These are phyloP conservation scores for Eufriesea mexicana DNA, from an alignment of 1,140 invertebrate species.

Conservation along the genomic window DNA sequence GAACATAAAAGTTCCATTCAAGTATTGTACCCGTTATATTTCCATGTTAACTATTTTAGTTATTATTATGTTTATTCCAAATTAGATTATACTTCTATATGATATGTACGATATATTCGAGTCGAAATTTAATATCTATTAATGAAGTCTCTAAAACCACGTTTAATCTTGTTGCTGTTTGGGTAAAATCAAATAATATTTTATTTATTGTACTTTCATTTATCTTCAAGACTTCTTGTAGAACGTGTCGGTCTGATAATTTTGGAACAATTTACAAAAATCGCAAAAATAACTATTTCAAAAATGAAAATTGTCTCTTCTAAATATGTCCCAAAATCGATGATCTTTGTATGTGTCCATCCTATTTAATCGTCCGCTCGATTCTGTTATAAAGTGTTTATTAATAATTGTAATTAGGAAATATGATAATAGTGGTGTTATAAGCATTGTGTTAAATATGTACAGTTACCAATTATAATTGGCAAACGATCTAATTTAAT, in stretches of 20 bases:
- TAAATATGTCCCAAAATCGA: constrained; percentile 64
- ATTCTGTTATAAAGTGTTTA: constrained; percentile 78
- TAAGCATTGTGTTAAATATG: constrained; percentile 81
- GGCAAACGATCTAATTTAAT: constrained; percentile 76
- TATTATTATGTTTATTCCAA: constrained; percentile 61
- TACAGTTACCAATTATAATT: constrained; percentile 82
- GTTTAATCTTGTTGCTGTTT: constrained; percentile 64
- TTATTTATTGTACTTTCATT: constrained; percentile 68
- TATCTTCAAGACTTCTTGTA: constrained; percentile 49
- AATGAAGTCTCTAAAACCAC: constrained; percentile 20
- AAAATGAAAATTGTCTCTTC: constrained; percentile 55
- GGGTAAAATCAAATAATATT: constrained; percentile 61
- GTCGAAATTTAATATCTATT: constrained; percentile 32
- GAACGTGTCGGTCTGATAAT: constrained; percentile 73
- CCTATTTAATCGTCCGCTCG: constrained; percentile 76
- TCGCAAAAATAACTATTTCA: constrained; percentile 58
- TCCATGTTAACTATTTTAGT: constrained; percentile 65
- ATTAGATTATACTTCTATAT: constrained; percentile 60
- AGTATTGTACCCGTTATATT: constrained; percentile 63
- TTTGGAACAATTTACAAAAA: constrained; percentile 70
- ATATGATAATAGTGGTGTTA: constrained; percentile 78
- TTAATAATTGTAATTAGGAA: constrained; percentile 79
- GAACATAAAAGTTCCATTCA: constrained; percentile 53
- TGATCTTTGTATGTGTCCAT: constrained; percentile 77
- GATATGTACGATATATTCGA: constrained; percentile 56